These are phyloP conservation scores for Phaonia tiefii DNA, from an alignment of 2,888 invertebrate genomes.

Conservation along the genomic window DNA sequence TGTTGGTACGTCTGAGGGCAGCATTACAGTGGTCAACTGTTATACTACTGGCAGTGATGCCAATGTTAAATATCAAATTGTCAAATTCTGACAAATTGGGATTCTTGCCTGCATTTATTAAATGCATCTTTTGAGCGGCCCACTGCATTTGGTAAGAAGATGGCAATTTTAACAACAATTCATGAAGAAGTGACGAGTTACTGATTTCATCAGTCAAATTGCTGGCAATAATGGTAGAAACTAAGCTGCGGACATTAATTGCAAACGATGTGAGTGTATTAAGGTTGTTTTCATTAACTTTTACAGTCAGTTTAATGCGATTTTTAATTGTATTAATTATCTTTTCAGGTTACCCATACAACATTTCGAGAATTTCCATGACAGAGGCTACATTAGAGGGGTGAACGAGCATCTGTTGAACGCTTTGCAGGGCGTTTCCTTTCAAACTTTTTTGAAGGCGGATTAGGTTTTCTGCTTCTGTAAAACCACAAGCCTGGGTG, in stretches of 20 bases:
- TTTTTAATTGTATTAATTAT: conserved; percentile 40
- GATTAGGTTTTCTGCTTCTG: conserved; percentile 33
- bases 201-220: conserved; percentile 13
- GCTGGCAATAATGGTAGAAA: conserved; percentile 21
- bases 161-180: neutral
- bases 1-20: too few relatives aligned
- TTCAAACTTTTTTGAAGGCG: conserved; percentile 32
- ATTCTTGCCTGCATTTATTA: neutral
- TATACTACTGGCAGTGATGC: conserved; percentile 34
- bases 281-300: conserved; percentile 44
- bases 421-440: conserved; percentile 32
- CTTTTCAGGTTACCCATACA: conserved; percentile 47
- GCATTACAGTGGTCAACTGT: conserved; percentile 5
- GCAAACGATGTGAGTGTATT: conserved; percentile 34
- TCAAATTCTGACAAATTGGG: conserved; percentile 14
- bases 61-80: conserved; percentile 38
- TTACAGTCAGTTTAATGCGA: conserved; percentile 26
- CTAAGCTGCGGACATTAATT: conserved; percentile 24
- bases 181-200: neutral
- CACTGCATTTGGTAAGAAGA: conserved; percentile 5
- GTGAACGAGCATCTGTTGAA: conserved; percentile 47
- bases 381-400: conserved; percentile 23
- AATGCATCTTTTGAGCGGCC: neutral
- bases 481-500: conserved; percentile 33
- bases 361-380: conserved; percentile 16